Conservation (phyloP, 2,888 invertebrate species). For the Argyresthia albistria region DNA sequence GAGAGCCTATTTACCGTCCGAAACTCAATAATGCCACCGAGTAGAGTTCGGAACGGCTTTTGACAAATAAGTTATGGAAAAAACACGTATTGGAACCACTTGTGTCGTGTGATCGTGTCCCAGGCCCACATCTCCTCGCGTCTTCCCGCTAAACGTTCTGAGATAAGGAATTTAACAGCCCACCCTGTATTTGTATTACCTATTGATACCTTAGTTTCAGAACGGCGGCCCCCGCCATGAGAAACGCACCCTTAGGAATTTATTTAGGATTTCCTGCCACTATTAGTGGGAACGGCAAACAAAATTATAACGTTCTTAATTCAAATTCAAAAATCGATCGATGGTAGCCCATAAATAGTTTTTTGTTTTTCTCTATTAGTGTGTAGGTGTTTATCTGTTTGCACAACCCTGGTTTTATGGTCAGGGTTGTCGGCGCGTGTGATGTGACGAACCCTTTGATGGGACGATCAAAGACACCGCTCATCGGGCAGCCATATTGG, state of each 20-base stretch:
- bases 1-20: background rate
- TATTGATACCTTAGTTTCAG: constrained; percentile 2
- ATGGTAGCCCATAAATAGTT: constrained; percentile 2
- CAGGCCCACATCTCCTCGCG: constrained; percentile 23
- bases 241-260: constrained; percentile 1
- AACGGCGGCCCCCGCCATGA: constrained; percentile 1
- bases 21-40: constrained; percentile 4
- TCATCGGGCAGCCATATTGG: constrained; percentile 52
- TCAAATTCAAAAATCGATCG: constrained; percentile 2
- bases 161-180: constrained; percentile 67
- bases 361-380: constrained; percentile 2
- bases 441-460: constrained; percentile 37
- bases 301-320: constrained; percentile 8
- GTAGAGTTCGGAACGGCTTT: background rate
- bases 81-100: background rate
- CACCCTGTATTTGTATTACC: constrained; percentile 38
- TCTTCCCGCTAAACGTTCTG: constrained; percentile 40
- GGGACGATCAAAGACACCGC: constrained; percentile 49
- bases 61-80: background rate
- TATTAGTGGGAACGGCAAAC: constrained; percentile 14
- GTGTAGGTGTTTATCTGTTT: constrained; percentile 26
- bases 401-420: constrained; percentile 32
- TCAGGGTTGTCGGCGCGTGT: constrained; percentile 28
- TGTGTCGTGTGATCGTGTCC: constrained; percentile 25
- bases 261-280: constrained; percentile 7